Conservation (phyloP, 1,140 invertebrate genomes). For the Drosophila pseudoananassae region DNA sequence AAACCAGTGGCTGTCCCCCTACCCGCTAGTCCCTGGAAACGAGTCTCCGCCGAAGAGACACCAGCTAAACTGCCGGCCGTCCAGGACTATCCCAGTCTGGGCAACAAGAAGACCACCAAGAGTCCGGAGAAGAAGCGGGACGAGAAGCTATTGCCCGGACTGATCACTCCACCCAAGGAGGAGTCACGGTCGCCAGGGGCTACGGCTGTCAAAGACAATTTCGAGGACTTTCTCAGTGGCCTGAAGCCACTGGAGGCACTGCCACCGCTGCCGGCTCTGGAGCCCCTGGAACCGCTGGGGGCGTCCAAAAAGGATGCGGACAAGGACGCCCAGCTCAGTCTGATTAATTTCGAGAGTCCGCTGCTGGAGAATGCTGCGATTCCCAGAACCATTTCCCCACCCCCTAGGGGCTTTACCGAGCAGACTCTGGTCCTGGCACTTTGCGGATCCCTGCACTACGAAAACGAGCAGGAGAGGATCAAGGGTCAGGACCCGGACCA, state of each 20-base stretch:
- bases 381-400: conserved; percentile 58
- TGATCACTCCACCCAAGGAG: conserved; percentile 20
- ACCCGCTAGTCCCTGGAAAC: conserved; percentile 25
- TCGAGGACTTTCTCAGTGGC: conserved; percentile 64
- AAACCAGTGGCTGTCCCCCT: not conserved
- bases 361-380: conserved; percentile 61
- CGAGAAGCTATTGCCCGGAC: conserved; percentile 25
- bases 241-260: conserved; percentile 60
- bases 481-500: conserved; percentile 15
- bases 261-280: conserved; percentile 71
- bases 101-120: conserved; percentile 21
- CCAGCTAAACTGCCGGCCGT: conserved; percentile 24
- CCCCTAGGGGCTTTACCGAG: conserved; percentile 66
- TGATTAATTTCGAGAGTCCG: conserved; percentile 82
- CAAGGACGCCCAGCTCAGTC: conserved; percentile 37
- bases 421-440: conserved; percentile 77
- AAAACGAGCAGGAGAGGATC: conserved; percentile 54
- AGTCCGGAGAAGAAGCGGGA: conserved; percentile 39
- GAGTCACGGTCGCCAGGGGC: not conserved
- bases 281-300: conserved; percentile 49
- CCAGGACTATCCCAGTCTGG: conserved; percentile 37
- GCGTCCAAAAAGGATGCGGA: not conserved
- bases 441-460: conserved; percentile 79
- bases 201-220: conserved; percentile 26
- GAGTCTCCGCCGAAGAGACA: conserved; percentile 12